Evolutionary conservation across 2,888 invertebrate species (phyloP), one percentile per base, ranked within the genome.

Genomic region (Brachyptera risi): DNA sequence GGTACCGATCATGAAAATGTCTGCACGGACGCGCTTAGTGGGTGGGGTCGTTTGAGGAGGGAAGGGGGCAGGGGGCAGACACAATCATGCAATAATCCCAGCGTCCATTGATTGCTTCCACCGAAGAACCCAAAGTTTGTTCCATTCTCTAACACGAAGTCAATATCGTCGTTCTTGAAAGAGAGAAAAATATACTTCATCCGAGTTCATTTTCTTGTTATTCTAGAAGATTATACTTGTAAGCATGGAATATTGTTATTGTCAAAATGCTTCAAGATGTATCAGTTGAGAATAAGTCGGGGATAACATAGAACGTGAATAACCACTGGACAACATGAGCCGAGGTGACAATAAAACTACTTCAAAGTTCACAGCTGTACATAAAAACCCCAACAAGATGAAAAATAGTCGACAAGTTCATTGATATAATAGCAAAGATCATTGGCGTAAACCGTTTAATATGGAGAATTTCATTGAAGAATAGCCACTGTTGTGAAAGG

Each of bases 21-120:
- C 54, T 54, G 54, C 54, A 54, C 54, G 54, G 37, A 35, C 54
- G 54, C 54, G 37, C 37, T n/a, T n/a, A n/a, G n/a, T n/a, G n/a
- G n/a, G n/a, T n/a, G n/a, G n/a, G n/a, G n/a, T n/a, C n/a, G n/a
- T n/a, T n/a, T n/a, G n/a, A n/a, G n/a, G n/a, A n/a, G n/a, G n/a
- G n/a, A n/a, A n/a, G n/a, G 19, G 37, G 24, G 23, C 21, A 37
- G 54, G 37, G 21, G 54, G 54, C 31, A 19, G 54, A 54, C 37
- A 54, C 54, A 54, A 54, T 54, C 54, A 54, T 54, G 35, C 47
- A 47, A 47, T 47, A 47, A 47, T 47, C 47, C 47, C 47, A 17
- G 47, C 24, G 11, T 47, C 47, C 47, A 47, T 54, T 54, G 54
- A 54, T 54, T 54, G 54, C 54, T 11, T 54, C 37, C 9, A 3